Conservation (phyloP, 2,113 vertebrate genomes). For the Corydoras maculifer region DNA sequence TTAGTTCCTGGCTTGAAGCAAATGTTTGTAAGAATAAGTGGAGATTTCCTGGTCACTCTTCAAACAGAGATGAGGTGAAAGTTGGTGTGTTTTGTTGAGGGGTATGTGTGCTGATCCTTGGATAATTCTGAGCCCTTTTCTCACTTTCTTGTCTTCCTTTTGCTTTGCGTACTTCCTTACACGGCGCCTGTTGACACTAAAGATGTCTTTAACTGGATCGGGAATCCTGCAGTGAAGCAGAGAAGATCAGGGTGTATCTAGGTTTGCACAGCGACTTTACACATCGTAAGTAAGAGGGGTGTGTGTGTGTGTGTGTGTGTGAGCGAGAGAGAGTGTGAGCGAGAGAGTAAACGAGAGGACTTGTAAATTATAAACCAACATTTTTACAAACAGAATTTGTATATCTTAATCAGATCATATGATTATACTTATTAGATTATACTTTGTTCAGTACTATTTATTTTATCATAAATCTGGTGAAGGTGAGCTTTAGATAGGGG, state of each 20-base stretch:
- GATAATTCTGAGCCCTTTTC: no score
- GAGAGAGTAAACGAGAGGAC: background rate
- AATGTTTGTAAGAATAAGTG: constrained; percentile 88
- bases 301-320: constrained; percentile 8
- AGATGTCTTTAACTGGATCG: background rate
- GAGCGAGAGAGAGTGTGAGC: background rate
- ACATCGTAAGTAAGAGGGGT: constrained; percentile 75
- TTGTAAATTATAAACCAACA: background rate
- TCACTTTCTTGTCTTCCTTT: constrained; percentile 33
- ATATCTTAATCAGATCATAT: constrained; percentile 4
- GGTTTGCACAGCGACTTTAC: constrained; percentile 59
- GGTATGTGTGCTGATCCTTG: constrained; percentile 30
- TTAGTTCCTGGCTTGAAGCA: constrained; percentile 68
- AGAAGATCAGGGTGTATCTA: constrained; percentile 39
- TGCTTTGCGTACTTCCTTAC: constrained; percentile 38
- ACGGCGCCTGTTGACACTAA: background rate
- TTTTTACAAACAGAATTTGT: no score
- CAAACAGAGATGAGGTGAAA: constrained; percentile 33
- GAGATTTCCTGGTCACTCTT: constrained; percentile 76
- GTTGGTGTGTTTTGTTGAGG: constrained; percentile 51
- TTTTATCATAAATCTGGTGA: background rate
- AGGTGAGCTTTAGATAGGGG: background rate
- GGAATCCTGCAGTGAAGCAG: constrained; percentile 6
- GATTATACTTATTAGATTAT: no score
- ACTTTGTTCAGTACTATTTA: no score